Conservation (phyloP, 2,113 vertebrate genomes). For the Octodon degus region DNA sequence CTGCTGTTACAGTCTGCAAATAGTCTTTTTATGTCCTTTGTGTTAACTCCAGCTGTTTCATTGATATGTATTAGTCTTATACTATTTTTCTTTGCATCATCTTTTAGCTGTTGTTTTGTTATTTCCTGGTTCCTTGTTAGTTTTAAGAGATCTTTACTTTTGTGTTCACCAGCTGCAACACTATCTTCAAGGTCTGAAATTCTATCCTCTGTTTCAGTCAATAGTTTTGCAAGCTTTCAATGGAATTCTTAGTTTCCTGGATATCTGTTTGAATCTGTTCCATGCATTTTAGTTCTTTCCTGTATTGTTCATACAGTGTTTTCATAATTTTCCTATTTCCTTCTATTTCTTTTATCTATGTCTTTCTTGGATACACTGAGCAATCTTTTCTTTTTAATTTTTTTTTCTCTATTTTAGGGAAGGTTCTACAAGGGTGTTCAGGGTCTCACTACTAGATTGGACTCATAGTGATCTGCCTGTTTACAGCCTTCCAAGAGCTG, state of each 20-base stretch:
- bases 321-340: too few species aligned
- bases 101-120: background rate
- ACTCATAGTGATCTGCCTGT: too few species aligned
- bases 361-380: too few species aligned
- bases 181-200: background rate
- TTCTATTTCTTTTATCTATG: too few species aligned
- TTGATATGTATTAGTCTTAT: background rate
- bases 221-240: background rate
- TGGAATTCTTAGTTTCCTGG: background rate
- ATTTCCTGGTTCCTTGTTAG: background rate
- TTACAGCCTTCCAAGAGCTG: too few species aligned
- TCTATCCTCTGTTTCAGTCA: background rate
- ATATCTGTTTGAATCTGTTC: background rate
- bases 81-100: background rate
- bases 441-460: too few species aligned
- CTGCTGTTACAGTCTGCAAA: background rate
- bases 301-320: too few species aligned
- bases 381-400: too few species aligned
- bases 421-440: too few species aligned
- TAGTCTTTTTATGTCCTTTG: background rate
- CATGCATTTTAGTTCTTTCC: too few species aligned
- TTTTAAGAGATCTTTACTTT: background rate
- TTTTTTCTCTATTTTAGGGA: too few species aligned
- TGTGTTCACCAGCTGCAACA: background rate
- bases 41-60: background rate